Conservation (phyloP, 2,888 invertebrate species). For the Napeogenes sylphis region DNA sequence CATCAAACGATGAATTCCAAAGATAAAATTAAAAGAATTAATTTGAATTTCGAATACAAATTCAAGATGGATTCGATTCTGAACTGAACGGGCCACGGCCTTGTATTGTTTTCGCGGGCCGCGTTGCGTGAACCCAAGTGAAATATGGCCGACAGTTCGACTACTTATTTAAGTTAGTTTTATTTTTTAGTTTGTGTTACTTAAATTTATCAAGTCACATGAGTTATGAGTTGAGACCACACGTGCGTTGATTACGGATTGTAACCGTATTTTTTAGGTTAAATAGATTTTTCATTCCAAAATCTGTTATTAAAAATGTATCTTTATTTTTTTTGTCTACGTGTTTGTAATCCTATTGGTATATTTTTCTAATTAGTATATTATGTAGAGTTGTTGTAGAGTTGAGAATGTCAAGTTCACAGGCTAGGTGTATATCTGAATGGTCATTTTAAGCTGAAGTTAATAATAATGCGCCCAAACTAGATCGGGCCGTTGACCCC, state of each 20-base stretch:
- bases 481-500: slow-evolving; percentile 75
- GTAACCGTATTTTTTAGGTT: neutral
- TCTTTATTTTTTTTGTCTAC: neutral
- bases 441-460: slow-evolving; percentile 35
- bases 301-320: neutral
- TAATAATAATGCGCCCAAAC: slow-evolving; percentile 77
- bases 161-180: slow-evolving; percentile 72
- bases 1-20: neutral
- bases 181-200: slow-evolving; percentile 71
- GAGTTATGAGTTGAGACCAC: slow-evolving; percentile 75
- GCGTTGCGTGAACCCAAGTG: slow-evolving; percentile 73
- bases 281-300: neutral
- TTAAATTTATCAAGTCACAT: slow-evolving; percentile 77
- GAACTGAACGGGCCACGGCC: slow-evolving; percentile 47
- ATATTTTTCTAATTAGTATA: neutral
- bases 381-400: neutral
- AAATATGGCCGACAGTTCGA: slow-evolving; percentile 71
- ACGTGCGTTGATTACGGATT: slow-evolving; percentile 70
- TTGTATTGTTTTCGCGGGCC: slow-evolving; percentile 75
- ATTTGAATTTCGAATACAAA: slow-evolving; percentile 5
- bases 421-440: slow-evolving; percentile 7
- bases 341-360: neutral
- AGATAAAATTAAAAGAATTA: slow-evolving; percentile 1
- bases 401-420: slow-evolving; percentile 15
- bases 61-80: slow-evolving; percentile 6